These are phyloP conservation scores for Amphiprion ocellaris DNA, from an alignment of 2,113 vertebrate species.

Conservation along the genomic window DNA sequence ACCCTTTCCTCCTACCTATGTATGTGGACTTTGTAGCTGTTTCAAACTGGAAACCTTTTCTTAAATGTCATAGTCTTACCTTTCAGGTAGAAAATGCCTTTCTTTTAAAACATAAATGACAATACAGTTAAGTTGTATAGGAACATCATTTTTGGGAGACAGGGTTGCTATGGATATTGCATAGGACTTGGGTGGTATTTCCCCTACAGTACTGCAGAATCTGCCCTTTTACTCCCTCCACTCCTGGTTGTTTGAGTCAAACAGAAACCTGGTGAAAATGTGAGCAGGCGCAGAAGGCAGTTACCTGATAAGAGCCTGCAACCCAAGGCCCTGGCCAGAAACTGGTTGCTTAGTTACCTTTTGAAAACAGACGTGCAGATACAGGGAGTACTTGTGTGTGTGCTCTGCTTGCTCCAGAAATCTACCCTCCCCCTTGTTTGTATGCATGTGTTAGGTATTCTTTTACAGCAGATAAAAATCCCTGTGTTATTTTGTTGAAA, in stretches of 20 bases:
- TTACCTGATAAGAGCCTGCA: slow-evolving; percentile 79
- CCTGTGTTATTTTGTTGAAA: not conserved
- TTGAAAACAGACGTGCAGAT: slow-evolving; percentile 72
- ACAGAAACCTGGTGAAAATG: slow-evolving; percentile 48
- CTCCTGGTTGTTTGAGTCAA: slow-evolving; percentile 40
- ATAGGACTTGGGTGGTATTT: not conserved
- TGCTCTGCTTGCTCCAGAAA: slow-evolving; percentile 35
- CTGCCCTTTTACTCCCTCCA: slow-evolving; percentile 8
- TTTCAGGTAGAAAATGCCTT: too few species aligned
- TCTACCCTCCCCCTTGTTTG: slow-evolving; percentile 51
- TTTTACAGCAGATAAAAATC: slow-evolving; percentile 21
- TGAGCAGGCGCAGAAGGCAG: slow-evolving; percentile 55
- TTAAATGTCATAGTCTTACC: too few species aligned
- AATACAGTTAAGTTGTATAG: too few species aligned
- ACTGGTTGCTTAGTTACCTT: slow-evolving; percentile 84
- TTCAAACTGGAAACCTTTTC: too few species aligned
- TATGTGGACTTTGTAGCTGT: too few species aligned
- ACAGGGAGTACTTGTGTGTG: slow-evolving; percentile 31
- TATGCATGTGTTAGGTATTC: not conserved
- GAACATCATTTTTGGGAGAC: too few species aligned
- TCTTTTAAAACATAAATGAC: too few species aligned
- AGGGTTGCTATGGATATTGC: not conserved
- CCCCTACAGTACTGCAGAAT: not conserved
- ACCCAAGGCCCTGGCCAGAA: slow-evolving; percentile 60
- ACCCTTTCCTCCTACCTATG: too few species aligned